These are phyloP conservation scores for Prinia subflava DNA, from an alignment of 2,113 vertebrate genomes.

Conservation along the genomic window DNA sequence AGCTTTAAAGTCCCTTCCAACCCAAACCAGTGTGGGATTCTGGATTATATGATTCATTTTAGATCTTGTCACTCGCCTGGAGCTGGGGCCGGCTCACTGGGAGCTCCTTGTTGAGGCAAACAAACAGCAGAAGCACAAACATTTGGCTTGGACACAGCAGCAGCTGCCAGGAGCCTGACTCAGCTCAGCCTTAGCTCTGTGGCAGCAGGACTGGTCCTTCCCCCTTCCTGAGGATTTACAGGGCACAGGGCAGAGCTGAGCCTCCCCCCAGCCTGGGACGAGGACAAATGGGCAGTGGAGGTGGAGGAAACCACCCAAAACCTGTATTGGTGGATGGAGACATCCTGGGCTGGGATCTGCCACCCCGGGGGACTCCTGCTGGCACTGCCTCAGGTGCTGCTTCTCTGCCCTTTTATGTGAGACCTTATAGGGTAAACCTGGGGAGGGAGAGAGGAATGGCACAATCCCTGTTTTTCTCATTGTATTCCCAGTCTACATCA, in stretches of 20 bases:
- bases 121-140: neutral
- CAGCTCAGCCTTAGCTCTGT: fast-evolving
- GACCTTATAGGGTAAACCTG: neutral
- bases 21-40: neutral
- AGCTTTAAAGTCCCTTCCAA: neutral
- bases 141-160: neutral
- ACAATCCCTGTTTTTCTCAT: neutral
- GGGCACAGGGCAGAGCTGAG: neutral
- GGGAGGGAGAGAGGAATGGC: neutral
- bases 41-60: neutral
- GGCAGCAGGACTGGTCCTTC: neutral
- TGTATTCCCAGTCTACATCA: fast-evolving
- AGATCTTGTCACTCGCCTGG: neutral
- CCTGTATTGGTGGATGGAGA: neutral
- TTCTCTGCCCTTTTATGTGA: neutral
- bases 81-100: fast-evolving
- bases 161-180: neutral
- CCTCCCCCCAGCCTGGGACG: fast-evolving
- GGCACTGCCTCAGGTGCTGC: neutral
- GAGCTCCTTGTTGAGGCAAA: neutral
- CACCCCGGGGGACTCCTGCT: fast-evolving
- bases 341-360: neutral
- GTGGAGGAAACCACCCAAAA: neutral
- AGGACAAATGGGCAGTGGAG: neutral
- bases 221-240: neutral